These are phyloP conservation scores for Anableps anableps DNA, from an alignment of 2,797 vertebrate species.

Conservation along the genomic window DNA sequence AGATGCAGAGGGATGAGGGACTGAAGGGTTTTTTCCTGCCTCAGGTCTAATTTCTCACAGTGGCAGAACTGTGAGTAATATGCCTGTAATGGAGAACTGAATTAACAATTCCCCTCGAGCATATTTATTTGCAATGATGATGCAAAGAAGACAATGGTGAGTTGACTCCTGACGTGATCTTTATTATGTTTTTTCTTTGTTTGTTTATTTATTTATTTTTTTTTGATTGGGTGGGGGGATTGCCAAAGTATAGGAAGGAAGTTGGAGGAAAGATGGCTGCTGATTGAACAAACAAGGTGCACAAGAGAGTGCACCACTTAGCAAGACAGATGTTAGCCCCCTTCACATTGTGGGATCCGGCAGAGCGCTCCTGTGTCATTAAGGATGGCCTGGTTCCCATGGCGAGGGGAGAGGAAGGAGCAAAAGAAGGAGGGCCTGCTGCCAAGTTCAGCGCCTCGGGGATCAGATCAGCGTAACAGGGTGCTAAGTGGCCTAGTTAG, in stretches of 20 bases:
- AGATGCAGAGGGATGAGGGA: constrained; percentile 32
- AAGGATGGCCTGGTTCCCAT: constrained; percentile 83
- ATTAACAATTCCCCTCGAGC: background rate
- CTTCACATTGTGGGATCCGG: constrained; percentile 78
- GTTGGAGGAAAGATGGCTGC: constrained; percentile 45
- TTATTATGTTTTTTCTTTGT: constrained; percentile 21
- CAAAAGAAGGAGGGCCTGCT: constrained; percentile 73
- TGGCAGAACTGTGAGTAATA: constrained; percentile 14
- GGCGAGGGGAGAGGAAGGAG: constrained; percentile 76
- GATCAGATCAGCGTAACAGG: constrained; percentile 80
- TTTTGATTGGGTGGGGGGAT: constrained; percentile 23
- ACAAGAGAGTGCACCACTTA: constrained; percentile 81
- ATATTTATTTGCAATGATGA: background rate
- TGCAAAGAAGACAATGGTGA: constrained; percentile 9
- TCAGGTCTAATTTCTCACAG: constrained; percentile 1
- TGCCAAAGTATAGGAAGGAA: constrained; percentile 12
- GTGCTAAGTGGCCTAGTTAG: constrained; percentile 85
- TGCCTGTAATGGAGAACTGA: constrained; percentile 19
- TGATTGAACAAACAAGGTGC: constrained; percentile 81
- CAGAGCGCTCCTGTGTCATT: constrained; percentile 78
- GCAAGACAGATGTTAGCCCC: constrained; percentile 82
- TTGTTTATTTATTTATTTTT: constrained; percentile 19
- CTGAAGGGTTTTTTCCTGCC: constrained; percentile 10
- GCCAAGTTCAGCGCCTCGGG: constrained; percentile 80
- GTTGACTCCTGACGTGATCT: background rate